Evolutionary conservation across 2,888 invertebrate species (phyloP), one percentile per base, ranked within the genome.

Genomic region (Tinea semifulvella): DNA sequence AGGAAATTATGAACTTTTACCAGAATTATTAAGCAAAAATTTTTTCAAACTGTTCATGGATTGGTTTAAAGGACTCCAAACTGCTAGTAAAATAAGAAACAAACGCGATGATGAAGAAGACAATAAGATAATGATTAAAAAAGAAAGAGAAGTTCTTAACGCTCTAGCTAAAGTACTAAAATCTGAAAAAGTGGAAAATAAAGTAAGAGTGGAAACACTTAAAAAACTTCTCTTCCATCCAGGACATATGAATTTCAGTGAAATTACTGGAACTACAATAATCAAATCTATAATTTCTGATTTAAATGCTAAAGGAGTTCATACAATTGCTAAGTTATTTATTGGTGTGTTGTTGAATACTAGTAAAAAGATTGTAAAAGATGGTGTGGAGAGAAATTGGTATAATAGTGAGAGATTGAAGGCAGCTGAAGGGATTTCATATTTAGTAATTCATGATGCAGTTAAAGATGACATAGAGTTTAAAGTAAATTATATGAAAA

Each of bases 211-310:
- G 1, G 69, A 75, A 6, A 76, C 86, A 3, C 61, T 92, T 26
- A 85, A 85, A 46, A 87, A 85, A 54, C 62, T 92, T 1, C 69
- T 90, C 7, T 80, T 89, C 36, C 74, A 85, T 58, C 89, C 90
- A 1, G 90, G 91, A 2, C 86, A 87, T 55, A 84, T 91, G 48
- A 86, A 88, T 65, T 87, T 91, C 49, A 89, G 90, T 56, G 89
- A 89, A 68, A 85, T 86, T 20, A 89, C 89, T 14, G 84, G 85
- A 8, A 85, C 84, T 10, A 86, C 85, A 53, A 61, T 89, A 38
- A 68, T 89, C 0, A 88, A 87, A 58, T 82, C 85, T 43, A 76
- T 90, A 7, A 85, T 85, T n/a, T 69, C 76, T 1, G 84, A 81
- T 60, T 70, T 91, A 47, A 82, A 84, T 47, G 66, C 65, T 5